Conservation (phyloP, 2,888 invertebrate genomes). For the Euclidia mi region DNA sequence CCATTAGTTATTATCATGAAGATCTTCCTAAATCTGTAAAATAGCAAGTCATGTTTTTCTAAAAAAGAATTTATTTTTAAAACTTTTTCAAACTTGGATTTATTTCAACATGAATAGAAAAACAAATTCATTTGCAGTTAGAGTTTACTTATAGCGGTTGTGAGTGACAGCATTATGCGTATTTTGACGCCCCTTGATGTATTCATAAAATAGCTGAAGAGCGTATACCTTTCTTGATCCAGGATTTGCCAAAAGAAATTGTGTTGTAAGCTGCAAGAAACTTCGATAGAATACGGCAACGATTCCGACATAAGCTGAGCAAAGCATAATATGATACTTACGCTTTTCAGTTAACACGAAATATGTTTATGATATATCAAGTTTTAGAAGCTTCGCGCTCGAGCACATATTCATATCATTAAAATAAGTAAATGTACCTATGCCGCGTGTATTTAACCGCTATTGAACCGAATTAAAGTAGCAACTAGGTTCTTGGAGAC, state of each 20-base stretch:
- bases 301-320: conserved; percentile 67
- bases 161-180: conserved; percentile 22
- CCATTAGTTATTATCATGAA: too few species aligned
- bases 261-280: conserved; percentile 79
- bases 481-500: neutral
- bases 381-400: neutral
- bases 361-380: neutral
- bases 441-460: too few species aligned
- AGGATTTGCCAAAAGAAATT: conserved; percentile 79
- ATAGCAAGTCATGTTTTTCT: too few species aligned
- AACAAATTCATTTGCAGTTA: neutral
- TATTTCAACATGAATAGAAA: too few species aligned
- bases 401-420: neutral
- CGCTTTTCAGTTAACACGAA: conserved; percentile 52
- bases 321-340: conserved; percentile 61
- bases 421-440: neutral
- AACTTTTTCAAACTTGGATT: too few species aligned
- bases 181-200: conserved; percentile 57
- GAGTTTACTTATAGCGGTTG: conserved; percentile 9
- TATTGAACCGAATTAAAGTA: too few species aligned
- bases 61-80: too few species aligned
- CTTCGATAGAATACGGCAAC: conserved; percentile 67
- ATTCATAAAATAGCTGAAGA: conserved; percentile 74
- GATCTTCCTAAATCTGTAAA: too few species aligned
- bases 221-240: conserved; percentile 77